Percentiles rank a stretch among this genome's conserved stretches.
Evolutionary conservation across 64 coral and sea anemone species (phyloP).

Genomic region (Stichodactyla mertensii): DNA sequence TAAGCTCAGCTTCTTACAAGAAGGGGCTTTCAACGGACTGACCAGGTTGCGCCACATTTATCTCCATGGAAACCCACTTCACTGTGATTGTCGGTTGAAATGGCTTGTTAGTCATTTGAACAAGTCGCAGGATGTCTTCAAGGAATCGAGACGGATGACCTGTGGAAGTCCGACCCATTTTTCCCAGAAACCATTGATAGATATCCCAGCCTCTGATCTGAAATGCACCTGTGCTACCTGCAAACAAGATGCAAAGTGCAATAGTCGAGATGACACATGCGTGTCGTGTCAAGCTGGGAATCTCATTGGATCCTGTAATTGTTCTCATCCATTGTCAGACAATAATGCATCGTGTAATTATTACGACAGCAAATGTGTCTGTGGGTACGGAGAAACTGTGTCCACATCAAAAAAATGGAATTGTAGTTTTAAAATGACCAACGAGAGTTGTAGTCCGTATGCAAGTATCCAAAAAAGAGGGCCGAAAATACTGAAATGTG

Average conservation of each 20-base stretch:
- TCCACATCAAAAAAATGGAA: slow-evolving; percentile 1
- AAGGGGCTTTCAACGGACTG: slow-evolving; percentile 26
- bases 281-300: neutral
- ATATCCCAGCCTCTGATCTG: slow-evolving; percentile 8
- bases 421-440: slow-evolving; percentile 40
- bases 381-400: neutral
- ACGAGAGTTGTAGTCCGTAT: slow-evolving; percentile 24
- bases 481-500: slow-evolving; percentile 14
- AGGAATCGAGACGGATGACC: neutral
- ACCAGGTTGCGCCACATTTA: neutral
- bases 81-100: slow-evolving; percentile 37
- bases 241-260: slow-evolving; percentile 16
- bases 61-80: slow-evolving; percentile 26
- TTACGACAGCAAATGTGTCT: neutral
- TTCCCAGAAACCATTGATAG: neutral
- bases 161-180: slow-evolving; percentile 19
- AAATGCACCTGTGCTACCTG: slow-evolving; percentile 23
- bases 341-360: neutral
- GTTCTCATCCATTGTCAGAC: neutral
- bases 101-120: slow-evolving; percentile 12
- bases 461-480: slow-evolving; percentile 1
- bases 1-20: slow-evolving; percentile 19
- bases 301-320: neutral
- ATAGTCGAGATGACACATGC: neutral
- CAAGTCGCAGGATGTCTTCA: neutral